Evolutionary conservation across 2,113 vertebrate species (phyloP).

Genomic region (Formicarius rufipectus): DNA sequence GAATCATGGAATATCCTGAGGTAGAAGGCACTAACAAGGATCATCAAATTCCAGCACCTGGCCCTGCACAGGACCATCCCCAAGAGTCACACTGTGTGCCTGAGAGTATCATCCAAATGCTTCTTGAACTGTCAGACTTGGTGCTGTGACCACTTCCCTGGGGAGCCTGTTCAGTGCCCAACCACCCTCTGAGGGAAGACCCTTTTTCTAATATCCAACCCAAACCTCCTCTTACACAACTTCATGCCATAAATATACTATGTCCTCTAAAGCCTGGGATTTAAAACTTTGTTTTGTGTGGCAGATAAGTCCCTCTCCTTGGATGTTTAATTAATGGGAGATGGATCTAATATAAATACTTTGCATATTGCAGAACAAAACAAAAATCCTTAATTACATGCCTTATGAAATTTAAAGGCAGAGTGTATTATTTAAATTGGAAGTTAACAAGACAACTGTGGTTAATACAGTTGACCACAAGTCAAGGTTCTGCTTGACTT

Average conservation of each 20-base stretch:
- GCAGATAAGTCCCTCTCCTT: background rate
- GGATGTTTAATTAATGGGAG: background rate
- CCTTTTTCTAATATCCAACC: background rate
- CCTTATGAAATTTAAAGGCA: background rate
- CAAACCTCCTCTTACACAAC: background rate
- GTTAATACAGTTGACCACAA: background rate
- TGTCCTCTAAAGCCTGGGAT: background rate
- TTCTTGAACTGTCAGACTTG: background rate
- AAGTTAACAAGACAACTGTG: background rate
- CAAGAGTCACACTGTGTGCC: background rate
- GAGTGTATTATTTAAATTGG: background rate
- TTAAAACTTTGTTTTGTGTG: background rate
- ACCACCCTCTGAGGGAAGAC: fast-evolving
- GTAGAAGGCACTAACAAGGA: background rate
- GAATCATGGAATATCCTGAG: background rate
- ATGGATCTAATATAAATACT: background rate
- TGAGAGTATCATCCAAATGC: fast-evolving
- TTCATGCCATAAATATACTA: background rate
- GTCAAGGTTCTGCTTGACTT: background rate
- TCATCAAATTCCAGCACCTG: background rate
- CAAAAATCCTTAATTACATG: background rate
- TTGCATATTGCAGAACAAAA: background rate
- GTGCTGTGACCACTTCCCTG: background rate
- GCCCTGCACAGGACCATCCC: no score
- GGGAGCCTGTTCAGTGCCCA: background rate